Evolutionary conservation across 2,888 invertebrate species (phyloP), one percentile per base, ranked within the genome.

Genomic region (Leptopilina syphax): DNA sequence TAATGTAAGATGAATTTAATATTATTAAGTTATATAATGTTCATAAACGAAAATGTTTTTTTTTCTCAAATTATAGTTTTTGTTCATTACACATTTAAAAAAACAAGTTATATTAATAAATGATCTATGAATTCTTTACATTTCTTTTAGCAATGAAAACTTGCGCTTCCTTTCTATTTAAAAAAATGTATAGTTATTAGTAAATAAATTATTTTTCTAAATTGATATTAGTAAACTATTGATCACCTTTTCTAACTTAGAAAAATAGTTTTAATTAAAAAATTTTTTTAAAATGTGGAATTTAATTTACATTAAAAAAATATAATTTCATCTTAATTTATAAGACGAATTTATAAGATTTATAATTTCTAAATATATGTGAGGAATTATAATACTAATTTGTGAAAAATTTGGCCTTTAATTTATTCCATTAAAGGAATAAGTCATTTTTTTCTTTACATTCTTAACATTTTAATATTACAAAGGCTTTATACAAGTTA

Each of bases 401-500:
- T 83, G 65, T 84, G 86, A 88, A 86, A 88, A 85, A 84, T 81
- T 77, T 82, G 78, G 80, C 83, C 79, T 85, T 88, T 87, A 85
- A 84, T 88, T 86, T 83, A 82, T 83, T 70, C 77, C 27, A 65
- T 10, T 27, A 41, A 12, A 34, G 65, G 65, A 65, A 83, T 78
- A 81, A 83, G 77, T 65, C 24, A 41, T 65, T 68, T 68, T 44
- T 47, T 67, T 67, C 67, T 41, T 67, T 44, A 68, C 47, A 68
- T 73, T 78, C 50, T 81, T 76, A 81, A 81, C 83, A 84, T 86
- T 87, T 82, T 85, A 85, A 85, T 84, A 83, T 87, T 86, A 86
- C 85, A 82, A 84, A 86, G 84, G 85, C 86, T 88, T 88, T 86
- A 85, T 88, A 88, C 86, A 88, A 83, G 80, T 82, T 81, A 47